These are phyloP conservation scores for Catostomus latipinnis DNA, from an alignment of 2,797 vertebrate species.

Conservation along the genomic window DNA sequence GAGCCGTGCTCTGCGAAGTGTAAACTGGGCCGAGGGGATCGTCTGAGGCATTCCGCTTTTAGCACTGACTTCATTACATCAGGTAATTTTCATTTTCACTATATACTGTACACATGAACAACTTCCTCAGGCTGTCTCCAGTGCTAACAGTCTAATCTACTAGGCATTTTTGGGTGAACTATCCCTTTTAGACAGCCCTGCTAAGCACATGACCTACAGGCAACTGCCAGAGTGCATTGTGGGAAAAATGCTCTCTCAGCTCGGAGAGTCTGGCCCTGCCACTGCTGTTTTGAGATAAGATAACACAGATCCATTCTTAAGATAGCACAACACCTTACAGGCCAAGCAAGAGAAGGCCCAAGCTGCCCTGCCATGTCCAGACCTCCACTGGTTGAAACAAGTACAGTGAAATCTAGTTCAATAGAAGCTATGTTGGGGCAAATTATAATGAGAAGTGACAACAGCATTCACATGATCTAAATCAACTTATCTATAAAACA, in stretches of 20 bases:
- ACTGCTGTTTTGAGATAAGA: slow-evolving; percentile 36
- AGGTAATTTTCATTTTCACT: slow-evolving; percentile 30
- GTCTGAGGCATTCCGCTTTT: slow-evolving; percentile 27
- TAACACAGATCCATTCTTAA: slow-evolving; percentile 27
- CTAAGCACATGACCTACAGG: slow-evolving; percentile 30
- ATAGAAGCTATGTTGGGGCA: slow-evolving; percentile 63
- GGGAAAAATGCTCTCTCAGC: slow-evolving; percentile 59
- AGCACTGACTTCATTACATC: slow-evolving; percentile 24
- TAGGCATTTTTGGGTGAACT: no score
- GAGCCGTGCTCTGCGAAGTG: slow-evolving; percentile 38
- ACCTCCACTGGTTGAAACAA: slow-evolving; percentile 19
- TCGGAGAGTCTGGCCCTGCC: slow-evolving; percentile 62
- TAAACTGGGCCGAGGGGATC: slow-evolving; percentile 35
- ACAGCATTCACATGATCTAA: slow-evolving; percentile 73
- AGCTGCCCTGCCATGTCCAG: slow-evolving; percentile 23
- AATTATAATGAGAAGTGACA: slow-evolving; percentile 63
- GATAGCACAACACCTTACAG: slow-evolving; percentile 33
- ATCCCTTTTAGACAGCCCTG: not conserved
- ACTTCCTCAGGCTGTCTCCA: not conserved
- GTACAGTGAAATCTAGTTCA: slow-evolving; percentile 37
- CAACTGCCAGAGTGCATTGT: slow-evolving; percentile 60
- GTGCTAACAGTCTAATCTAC: not conserved
- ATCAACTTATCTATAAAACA: slow-evolving; percentile 63
- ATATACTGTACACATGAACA: slow-evolving; percentile 38
- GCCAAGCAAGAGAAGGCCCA: slow-evolving; percentile 20